These are phyloP conservation scores for Caiman crocodilus DNA, from an alignment of 2,797 vertebrate genomes.

Conservation along the genomic window DNA sequence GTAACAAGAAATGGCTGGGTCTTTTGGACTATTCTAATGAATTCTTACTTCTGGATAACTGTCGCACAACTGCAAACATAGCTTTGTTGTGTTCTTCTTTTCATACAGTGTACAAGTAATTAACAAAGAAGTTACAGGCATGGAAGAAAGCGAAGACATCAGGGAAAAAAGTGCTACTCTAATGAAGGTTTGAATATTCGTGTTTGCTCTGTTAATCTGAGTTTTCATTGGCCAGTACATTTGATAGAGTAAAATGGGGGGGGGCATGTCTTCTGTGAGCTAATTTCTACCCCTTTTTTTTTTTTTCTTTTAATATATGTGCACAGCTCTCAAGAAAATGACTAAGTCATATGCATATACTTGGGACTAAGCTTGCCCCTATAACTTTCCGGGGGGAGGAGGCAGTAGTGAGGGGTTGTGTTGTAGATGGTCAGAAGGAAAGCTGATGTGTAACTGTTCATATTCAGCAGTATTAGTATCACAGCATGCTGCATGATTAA, in stretches of 20 bases:
- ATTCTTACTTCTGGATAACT: neutral
- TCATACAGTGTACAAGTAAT: conserved; percentile 38
- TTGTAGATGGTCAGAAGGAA: neutral
- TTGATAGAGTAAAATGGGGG: neutral
- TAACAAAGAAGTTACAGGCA: neutral
- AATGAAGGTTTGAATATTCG: conserved; percentile 60
- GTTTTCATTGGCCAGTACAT: neutral
- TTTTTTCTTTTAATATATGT: neutral
- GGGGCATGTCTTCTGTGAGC: neutral
- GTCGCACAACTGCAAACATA: neutral
- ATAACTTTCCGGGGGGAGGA: neutral
- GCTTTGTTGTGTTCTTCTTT: neutral
- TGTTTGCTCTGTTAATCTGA: neutral
- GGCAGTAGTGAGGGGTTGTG: too few relatives aligned
- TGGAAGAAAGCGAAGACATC: conserved; percentile 23
- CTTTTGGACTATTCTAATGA: neutral
- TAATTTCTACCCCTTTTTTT: neutral
- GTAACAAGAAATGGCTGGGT: neutral
- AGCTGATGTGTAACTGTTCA: neutral
- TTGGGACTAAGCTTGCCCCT: neutral
- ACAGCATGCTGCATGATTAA: neutral
- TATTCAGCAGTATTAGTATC: neutral
- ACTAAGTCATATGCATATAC: neutral
- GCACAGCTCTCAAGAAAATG: neutral
- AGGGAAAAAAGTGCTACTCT: neutral